A percentile compares a stretch with the other conserved stretches of the same genome.
These are phyloP conservation scores for Mythimna vitellina DNA, from an alignment of 2,888 invertebrate species.

Conservation along the genomic window DNA sequence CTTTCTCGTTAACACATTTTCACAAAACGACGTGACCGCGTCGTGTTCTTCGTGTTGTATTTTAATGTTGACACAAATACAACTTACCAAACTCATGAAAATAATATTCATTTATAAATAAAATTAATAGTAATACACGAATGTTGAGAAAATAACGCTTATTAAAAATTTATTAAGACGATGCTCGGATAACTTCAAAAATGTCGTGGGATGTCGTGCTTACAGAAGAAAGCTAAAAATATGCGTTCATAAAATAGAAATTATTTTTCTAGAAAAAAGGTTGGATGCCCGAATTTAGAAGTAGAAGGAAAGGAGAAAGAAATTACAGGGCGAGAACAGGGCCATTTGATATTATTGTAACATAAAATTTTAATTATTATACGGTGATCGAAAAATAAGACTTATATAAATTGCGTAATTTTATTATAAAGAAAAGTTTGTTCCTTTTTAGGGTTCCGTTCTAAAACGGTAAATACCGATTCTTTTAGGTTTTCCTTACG, in stretches of 20 bases:
- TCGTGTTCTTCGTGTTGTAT: conserved; percentile 18
- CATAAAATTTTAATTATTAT: conserved; percentile 32
- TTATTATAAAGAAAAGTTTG: conserved; percentile 9
- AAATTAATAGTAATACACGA: conserved; percentile 47
- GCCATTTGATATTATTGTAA: conserved; percentile 46
- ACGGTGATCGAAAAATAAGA: not conserved
- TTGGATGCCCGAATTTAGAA: not conserved
- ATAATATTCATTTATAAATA: conserved; percentile 56
- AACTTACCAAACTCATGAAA: conserved; percentile 50
- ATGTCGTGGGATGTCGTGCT: conserved; percentile 45
- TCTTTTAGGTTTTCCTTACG: not conserved
- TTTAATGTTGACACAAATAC: conserved; percentile 7
- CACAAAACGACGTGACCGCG: conserved; percentile 6
- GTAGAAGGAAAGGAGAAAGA: not conserved
- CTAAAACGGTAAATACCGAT: not conserved
- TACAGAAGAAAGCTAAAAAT: conserved; percentile 19
- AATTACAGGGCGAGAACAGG: conserved; percentile 27
- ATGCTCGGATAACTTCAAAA: conserved; percentile 46
- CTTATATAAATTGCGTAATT: not conserved
- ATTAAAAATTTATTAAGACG: conserved; percentile 51
- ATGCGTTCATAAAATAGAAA: conserved; percentile 42
- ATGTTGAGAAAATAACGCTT: conserved; percentile 53
- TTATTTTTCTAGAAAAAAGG: conserved; percentile 27
- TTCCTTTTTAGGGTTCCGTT: not conserved
- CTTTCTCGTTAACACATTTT: conserved; percentile 35